Evolutionary conservation across 1,140 invertebrate genomes (phyloP).

Genomic region (Liolophura sinensis): DNA sequence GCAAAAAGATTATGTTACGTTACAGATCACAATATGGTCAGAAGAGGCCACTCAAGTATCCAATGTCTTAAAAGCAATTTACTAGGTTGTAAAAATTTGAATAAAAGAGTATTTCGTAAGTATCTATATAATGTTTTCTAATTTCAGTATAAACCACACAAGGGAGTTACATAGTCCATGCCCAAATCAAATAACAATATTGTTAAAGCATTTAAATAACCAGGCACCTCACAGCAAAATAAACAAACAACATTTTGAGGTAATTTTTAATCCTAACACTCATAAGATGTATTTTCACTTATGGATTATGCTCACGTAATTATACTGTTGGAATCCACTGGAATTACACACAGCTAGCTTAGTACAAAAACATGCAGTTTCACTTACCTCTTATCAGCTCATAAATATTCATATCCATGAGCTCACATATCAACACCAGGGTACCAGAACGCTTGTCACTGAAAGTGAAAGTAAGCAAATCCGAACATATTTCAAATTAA

Average conservation of each 20-base stretch:
- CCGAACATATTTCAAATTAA: too few species aligned
- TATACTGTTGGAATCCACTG: constrained; percentile 5
- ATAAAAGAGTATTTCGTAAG: too few species aligned
- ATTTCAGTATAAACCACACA: too few species aligned
- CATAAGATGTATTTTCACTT: background rate
- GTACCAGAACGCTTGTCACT: constrained; percentile 63
- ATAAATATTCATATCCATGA: constrained; percentile 74
- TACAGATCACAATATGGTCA: too few species aligned
- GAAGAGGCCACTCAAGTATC: too few species aligned
- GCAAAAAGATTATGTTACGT: too few species aligned
- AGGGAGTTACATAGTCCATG: too few species aligned
- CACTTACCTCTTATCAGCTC: constrained; percentile 65
- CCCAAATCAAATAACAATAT: too few species aligned
- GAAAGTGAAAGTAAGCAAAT: constrained; percentile 33
- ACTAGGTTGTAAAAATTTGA: too few species aligned
- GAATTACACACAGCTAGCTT: background rate
- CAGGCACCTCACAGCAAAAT: constrained; percentile 11
- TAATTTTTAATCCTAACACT: background rate
- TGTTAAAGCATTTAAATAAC: background rate
- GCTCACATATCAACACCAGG: constrained; percentile 68
- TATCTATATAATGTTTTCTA: too few species aligned
- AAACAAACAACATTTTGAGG: constrained; percentile 10
- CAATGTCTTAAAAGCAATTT: too few species aligned
- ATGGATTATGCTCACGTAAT: background rate
- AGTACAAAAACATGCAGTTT: background rate